phyloP scores from a whole-genome alignment of 2,113 vertebrate species.

The Dunckerocampus dactyliophorus region DNA sequence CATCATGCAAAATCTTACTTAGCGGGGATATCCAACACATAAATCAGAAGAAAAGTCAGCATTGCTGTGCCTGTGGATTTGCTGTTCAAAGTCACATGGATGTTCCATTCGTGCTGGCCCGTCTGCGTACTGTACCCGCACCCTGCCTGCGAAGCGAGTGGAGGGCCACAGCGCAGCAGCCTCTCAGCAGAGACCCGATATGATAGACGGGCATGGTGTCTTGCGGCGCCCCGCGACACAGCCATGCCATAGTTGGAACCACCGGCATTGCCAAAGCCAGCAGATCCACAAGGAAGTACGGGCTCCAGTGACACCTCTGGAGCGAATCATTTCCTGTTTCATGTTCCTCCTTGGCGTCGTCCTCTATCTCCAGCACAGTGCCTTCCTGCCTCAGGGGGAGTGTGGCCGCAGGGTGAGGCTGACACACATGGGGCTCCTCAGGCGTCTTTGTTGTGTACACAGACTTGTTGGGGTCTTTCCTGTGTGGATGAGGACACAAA shows the following conservation, averaged over 20 bases:
- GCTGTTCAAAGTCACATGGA: slow-evolving; percentile 42
- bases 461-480: slow-evolving; percentile 24
- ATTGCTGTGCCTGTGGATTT: slow-evolving; percentile 11
- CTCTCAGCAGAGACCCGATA: slow-evolving; percentile 89
- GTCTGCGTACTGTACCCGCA: slow-evolving; percentile 29
- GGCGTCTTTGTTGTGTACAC: slow-evolving; percentile 6
- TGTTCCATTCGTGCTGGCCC: slow-evolving; percentile 62
- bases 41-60: slow-evolving; percentile 3
- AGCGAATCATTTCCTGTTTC: slow-evolving; percentile 29
- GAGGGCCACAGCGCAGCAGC: slow-evolving; percentile 91
- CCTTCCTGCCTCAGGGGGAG: slow-evolving; percentile 35
- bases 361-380: slow-evolving; percentile 27
- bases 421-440: slow-evolving; percentile 57
- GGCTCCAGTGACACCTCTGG: slow-evolving; percentile 87
- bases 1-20: slow-evolving; percentile 26
- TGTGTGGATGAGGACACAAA: slow-evolving; percentile 13
- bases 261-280: slow-evolving; percentile 87
- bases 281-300: slow-evolving; percentile 91
- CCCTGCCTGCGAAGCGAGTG: slow-evolving; percentile 86
- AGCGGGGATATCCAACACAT: slow-evolving; percentile 9
- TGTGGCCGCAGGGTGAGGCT: slow-evolving; percentile 49
- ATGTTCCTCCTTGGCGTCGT: slow-evolving; percentile 24
- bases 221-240: slow-evolving; percentile 80
- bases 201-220: slow-evolving; percentile 87
- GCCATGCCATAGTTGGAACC: slow-evolving; percentile 92